Percentiles rank a stretch among this genome's conserved stretches.
Evolutionary conservation across 2,113 vertebrate genomes (phyloP).

Genomic region (Ploceus nigricollis): DNA sequence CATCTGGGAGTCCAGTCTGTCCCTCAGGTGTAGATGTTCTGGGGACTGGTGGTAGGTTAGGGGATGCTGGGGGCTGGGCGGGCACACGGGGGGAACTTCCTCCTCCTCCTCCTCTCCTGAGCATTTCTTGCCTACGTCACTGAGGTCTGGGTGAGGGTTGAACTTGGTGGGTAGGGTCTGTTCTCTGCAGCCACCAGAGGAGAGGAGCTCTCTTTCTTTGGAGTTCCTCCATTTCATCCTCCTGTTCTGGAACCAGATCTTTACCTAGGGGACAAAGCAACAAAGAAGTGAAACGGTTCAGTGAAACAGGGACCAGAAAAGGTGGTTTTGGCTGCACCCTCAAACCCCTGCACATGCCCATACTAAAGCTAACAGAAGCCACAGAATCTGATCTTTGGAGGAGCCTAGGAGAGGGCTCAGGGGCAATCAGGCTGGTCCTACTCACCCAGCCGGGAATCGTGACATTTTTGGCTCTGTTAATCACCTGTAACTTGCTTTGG

Average conservation of each 20-base stretch:
- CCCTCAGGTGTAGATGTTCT: constrained; percentile 63
- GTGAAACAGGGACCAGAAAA: background rate
- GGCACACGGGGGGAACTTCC: constrained; percentile 37
- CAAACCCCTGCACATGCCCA: accelerated
- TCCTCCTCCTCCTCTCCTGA: constrained; percentile 73
- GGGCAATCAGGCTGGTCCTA: background rate
- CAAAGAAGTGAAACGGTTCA: accelerated
- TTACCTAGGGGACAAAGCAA: constrained; percentile 77
- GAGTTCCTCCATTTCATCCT: constrained; percentile 99
- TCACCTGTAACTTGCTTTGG: accelerated
- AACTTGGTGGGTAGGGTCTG: constrained; percentile 96
- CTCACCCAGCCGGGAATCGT: accelerated
- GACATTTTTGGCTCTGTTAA: background rate
- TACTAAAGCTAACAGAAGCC: background rate
- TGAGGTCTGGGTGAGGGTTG: constrained; percentile 96
- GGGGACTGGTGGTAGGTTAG: constrained; percentile 63
- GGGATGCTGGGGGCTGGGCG: constrained; percentile 50
- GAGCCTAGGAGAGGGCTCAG: background rate
- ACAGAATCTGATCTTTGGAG: background rate
- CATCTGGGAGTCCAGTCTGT: constrained; percentile 69
- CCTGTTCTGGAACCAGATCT: constrained; percentile 99
- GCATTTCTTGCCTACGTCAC: constrained; percentile 87
- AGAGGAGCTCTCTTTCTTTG: constrained; percentile 95
- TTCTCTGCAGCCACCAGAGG: constrained; percentile 91
- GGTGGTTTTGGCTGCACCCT: background rate